phyloP scores from a whole-genome alignment of 2,797 vertebrate species.

The Neostethus bicornis region DNA sequence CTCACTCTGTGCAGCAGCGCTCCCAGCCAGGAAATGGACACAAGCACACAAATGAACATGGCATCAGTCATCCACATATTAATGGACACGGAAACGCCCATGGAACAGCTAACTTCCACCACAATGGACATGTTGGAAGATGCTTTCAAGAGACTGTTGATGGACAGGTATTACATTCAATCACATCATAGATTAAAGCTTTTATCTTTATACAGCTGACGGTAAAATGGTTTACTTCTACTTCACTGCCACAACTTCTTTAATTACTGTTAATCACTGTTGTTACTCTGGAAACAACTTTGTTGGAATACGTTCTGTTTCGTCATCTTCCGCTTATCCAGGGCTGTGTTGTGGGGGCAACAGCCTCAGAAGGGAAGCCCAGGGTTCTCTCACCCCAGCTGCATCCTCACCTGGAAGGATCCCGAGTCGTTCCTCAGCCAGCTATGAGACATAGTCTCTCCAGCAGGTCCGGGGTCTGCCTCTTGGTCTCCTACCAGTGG shows the following conservation, averaged over 20 bases:
- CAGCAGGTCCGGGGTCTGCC: no score
- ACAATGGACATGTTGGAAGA: conserved; percentile 80
- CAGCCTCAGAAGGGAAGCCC: no score
- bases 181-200: not conserved
- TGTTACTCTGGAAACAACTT: conserved; percentile 36
- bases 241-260: conserved; percentile 17
- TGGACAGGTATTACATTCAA: conserved; percentile 84
- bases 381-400: no score
- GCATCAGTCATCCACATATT: conserved; percentile 45
- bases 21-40: conserved; percentile 75
- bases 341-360: no score
- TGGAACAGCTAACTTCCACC: conserved; percentile 53
- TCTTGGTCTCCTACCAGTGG: no score
- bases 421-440: no score
- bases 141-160: conserved; percentile 89
- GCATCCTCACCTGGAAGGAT: no score
- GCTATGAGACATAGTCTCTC: no score
- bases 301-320: conserved; percentile 46
- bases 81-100: conserved; percentile 41
- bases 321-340: no score
- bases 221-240: no score
- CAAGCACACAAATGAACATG: conserved; percentile 66
- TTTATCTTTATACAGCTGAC: conserved; percentile 13
- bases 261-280: conserved; percentile 18
- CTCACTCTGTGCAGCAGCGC: conserved; percentile 83